Evolutionary conservation across 2,113 vertebrate genomes (phyloP).

Genomic region (Picathartes gymnocephalus): DNA sequence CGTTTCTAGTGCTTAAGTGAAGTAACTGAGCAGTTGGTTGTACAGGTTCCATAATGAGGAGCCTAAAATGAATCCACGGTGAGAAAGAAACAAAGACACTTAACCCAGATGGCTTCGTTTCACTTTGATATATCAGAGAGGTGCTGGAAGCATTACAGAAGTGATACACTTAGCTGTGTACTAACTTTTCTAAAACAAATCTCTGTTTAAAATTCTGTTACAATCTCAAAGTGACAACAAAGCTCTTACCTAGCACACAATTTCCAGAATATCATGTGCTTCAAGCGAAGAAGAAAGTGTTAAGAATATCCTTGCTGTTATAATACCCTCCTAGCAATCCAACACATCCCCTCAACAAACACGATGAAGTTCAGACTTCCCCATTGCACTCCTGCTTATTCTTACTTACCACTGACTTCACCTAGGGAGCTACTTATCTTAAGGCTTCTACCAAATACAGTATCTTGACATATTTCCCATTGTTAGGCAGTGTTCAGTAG

Average conservation of each 20-base stretch:
- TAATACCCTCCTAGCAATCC: neutral
- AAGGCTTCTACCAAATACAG: neutral
- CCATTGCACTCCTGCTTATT: neutral
- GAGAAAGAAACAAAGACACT: neutral
- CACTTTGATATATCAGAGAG: neutral
- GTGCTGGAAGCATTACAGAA: neutral
- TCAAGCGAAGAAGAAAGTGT: neutral
- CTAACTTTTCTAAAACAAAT: neutral
- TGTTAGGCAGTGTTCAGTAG: neutral
- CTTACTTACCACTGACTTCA: neutral
- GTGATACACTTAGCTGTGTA: fast-evolving
- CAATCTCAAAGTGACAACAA: neutral
- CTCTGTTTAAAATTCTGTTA: neutral
- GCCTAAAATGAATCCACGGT: neutral
- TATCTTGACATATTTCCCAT: neutral
- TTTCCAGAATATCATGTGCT: neutral
- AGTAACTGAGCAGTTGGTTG: neutral
- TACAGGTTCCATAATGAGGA: neutral
- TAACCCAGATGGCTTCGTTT: neutral
- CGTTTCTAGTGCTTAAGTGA: fast-evolving
- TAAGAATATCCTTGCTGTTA: neutral
- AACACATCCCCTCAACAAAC: neutral
- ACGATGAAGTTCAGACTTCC: neutral
- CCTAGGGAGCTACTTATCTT: neutral
- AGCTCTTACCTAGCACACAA: neutral